Conservation (phyloP, 37 sponge, comb jelly and placozoan genomes). For the Crambe crambe region DNA sequence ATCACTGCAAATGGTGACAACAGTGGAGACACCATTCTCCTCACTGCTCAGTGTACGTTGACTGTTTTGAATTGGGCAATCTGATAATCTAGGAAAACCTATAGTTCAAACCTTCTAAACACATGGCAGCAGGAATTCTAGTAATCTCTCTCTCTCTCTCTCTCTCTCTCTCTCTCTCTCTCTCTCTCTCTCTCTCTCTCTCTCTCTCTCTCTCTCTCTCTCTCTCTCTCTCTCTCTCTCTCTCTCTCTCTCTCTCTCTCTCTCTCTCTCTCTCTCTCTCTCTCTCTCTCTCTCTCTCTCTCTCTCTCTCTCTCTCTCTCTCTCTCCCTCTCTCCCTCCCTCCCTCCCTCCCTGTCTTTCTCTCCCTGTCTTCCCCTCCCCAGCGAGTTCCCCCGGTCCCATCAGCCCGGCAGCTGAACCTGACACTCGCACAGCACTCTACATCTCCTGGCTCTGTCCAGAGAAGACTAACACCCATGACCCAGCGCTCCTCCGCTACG, state of each 20-base stretch:
- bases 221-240: background rate
- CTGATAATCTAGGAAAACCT: too few species aligned
- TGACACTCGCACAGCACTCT: background rate
- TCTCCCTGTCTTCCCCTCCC: background rate
- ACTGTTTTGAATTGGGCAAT: too few species aligned
- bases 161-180: background rate
- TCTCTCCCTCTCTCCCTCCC: background rate
- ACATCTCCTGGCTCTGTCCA: conserved; percentile 10
- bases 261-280: background rate
- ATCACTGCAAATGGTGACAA: background rate
- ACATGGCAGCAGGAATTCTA: too few species aligned
- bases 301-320: background rate
- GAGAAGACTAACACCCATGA: background rate
- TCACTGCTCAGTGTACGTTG: background rate
- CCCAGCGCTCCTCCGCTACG: conserved; percentile 8
- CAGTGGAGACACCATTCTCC: background rate
- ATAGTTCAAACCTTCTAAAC: too few species aligned
- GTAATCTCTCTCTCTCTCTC: background rate
- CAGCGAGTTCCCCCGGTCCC: background rate
- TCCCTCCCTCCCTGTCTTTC: background rate
- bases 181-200: background rate
- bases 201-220: background rate
- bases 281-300: background rate
- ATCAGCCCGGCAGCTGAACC: background rate
- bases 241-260: background rate